A percentile compares a stretch with the other conserved stretches of the same genome.
Conservation (phyloP, 2,113 vertebrate species). For the Antidorcas marsupialis region DNA sequence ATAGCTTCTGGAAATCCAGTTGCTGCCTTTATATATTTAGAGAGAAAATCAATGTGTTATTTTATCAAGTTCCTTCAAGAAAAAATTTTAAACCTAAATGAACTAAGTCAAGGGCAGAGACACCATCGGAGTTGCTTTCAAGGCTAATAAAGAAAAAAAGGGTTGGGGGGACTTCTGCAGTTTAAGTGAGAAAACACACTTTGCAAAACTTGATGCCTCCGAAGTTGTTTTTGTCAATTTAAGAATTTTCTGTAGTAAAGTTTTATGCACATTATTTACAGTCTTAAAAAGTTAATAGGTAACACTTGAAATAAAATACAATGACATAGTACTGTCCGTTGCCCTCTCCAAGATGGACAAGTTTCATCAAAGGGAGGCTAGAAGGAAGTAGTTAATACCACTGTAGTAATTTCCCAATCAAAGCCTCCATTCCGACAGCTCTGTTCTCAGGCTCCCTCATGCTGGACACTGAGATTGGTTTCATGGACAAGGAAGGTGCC, state of each 20-base stretch:
- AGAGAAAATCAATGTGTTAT: not conserved
- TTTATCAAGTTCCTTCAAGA: not conserved
- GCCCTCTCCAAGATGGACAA: not conserved
- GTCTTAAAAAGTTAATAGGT: not conserved
- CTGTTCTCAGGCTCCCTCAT: constrained; percentile 62
- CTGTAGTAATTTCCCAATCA: constrained; percentile 43
- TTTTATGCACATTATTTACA: not conserved
- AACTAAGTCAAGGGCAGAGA: not conserved
- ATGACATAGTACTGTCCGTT: not conserved
- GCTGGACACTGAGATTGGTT: constrained; percentile 53
- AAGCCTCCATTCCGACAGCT: constrained; percentile 41
- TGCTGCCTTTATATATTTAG: not conserved
- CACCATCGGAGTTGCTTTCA: not conserved
- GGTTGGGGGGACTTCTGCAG: not conserved
- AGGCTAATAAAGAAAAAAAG: not conserved
- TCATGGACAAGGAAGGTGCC: constrained; percentile 65
- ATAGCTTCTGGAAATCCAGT: not conserved
- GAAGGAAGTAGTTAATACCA: constrained; percentile 44
- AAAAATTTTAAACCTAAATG: constrained; percentile 16
- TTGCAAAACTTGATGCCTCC: not conserved
- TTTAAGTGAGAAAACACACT: not conserved
- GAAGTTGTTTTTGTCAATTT: not conserved
- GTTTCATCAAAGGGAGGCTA: not conserved
- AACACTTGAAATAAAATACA: constrained; percentile 17
- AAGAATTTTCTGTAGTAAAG: constrained; percentile 33